Conservation (phyloP, 2,113 vertebrate genomes). For the Forbesichthys agassizii region DNA sequence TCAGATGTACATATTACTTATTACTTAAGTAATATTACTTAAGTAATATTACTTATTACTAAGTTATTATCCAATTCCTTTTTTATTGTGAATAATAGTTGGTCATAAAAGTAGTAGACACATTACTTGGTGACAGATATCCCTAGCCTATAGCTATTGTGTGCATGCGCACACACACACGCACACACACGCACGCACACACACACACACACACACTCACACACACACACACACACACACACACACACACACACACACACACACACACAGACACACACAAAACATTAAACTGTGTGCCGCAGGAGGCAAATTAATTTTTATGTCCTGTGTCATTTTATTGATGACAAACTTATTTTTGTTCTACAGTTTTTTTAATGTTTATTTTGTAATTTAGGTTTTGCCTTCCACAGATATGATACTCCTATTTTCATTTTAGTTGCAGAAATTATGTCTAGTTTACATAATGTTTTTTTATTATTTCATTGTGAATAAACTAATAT, state of each 20-base stretch:
- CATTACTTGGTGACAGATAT: too few species aligned
- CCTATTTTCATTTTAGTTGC: too few species aligned
- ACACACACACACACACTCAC: not conserved
- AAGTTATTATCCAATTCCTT: too few species aligned
- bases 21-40: too few species aligned
- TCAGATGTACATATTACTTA: not conserved
- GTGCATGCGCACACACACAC: not conserved
- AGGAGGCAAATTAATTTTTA: not conserved
- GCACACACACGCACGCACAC: not conserved
- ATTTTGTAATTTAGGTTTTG: too few species aligned
- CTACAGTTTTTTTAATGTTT: not conserved
- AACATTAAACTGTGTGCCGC: not conserved
- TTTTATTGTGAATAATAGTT: too few species aligned
- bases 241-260: not conserved
- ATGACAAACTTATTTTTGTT: not conserved
- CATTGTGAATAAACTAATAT: too few species aligned
- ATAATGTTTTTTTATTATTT: too few species aligned
- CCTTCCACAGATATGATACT: too few species aligned
- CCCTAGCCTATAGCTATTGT: not conserved
- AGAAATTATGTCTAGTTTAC: too few species aligned
- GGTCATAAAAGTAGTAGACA: too few species aligned
- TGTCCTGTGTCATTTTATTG: not conserved
- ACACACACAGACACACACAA: not conserved
- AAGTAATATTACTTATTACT: too few species aligned
- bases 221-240: not conserved